Evolutionary conservation across 2,113 vertebrate species (phyloP).

Genomic region (Leucoraja erinaceus): DNA sequence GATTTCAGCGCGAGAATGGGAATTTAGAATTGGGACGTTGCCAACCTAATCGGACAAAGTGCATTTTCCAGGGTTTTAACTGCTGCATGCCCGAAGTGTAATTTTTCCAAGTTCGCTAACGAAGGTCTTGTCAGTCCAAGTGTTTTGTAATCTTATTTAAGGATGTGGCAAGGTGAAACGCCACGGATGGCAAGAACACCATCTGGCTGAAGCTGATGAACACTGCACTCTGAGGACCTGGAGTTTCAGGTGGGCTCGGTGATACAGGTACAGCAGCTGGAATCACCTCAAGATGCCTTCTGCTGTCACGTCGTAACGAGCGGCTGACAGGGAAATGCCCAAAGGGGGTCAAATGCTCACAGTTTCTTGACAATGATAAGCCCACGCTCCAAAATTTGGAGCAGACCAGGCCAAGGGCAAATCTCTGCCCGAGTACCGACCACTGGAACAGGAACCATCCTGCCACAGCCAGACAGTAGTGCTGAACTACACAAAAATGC

Average conservation of each 20-base stretch:
- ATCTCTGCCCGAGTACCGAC: not conserved
- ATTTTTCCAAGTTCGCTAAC: not conserved
- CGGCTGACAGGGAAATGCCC: too few relatives aligned
- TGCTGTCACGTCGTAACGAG: not conserved
- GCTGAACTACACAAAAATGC: too few relatives aligned
- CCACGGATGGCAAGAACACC: not conserved
- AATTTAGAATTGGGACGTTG: not conserved
- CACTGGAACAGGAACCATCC: too few relatives aligned
- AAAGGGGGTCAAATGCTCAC: too few relatives aligned
- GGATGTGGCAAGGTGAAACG: not conserved
- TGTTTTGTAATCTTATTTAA: not conserved
- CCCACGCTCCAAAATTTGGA: not conserved
- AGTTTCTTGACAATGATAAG: not conserved
- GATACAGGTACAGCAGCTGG: not conserved
- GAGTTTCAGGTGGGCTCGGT: not conserved
- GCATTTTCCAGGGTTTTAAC: not conserved
- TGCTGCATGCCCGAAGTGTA: not conserved
- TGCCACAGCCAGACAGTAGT: too few relatives aligned
- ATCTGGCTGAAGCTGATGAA: not conserved
- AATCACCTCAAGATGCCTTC: not conserved
- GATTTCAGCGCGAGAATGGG: not conserved
- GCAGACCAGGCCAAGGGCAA: not conserved
- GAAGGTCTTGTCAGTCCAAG: not conserved
- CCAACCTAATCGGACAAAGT: not conserved
- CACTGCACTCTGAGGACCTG: not conserved